These are phyloP conservation scores for Macrocentrus cingulum DNA, from an alignment of 1,140 invertebrate genomes.

Conservation along the genomic window DNA sequence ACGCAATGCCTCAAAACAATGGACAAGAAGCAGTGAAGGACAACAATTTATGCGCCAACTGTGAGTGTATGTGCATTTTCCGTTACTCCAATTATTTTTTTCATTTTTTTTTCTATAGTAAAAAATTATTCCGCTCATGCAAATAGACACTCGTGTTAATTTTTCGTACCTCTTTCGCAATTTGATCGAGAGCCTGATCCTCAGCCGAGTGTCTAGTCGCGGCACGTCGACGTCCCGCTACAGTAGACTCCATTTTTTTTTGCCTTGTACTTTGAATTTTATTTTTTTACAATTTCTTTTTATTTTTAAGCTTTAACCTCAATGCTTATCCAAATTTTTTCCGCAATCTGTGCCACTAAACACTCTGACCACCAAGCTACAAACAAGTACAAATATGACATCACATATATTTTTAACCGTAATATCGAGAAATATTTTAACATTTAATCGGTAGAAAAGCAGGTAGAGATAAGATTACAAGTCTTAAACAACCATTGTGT, in stretches of 20 bases:
- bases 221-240: conserved; percentile 71
- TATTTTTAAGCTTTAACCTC: conserved; percentile 13
- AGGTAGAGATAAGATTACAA: not conserved
- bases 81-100: not conserved
- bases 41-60: conserved; percentile 13
- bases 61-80: no score
- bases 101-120: not conserved
- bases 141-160: not conserved
- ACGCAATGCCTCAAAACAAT: no score
- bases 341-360: conserved; percentile 33
- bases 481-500: no score
- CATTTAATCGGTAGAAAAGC: not conserved
- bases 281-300: conserved; percentile 13
- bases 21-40: not conserved
- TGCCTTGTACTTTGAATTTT: conserved; percentile 20
- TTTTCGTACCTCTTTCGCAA: conserved; percentile 89
- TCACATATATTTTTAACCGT: not conserved
- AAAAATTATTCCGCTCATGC: not conserved
- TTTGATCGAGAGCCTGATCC: conserved; percentile 86
- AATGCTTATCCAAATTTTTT: conserved; percentile 2
- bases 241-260: conserved; percentile 62
- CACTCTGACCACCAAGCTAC: conserved; percentile 37
- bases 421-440: not conserved
- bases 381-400: conserved; percentile 28
- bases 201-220: conserved; percentile 77